Evolutionary conservation across 23 tunicate species (phyloP).

Genomic region (Diplosoma virens): DNA sequence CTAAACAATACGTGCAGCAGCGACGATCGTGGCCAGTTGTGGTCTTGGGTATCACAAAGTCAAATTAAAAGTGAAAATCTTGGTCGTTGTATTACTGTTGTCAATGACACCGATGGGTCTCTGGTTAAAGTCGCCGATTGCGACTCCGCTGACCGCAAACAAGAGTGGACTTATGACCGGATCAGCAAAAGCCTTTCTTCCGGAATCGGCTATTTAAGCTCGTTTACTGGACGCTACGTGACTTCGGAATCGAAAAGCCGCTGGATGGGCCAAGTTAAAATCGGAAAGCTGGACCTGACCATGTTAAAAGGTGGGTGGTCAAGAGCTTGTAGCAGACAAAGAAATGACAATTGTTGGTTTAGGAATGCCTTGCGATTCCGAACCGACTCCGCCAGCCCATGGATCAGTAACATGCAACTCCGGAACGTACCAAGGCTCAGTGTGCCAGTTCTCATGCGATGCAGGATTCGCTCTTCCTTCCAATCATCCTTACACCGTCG

Average conservation of each 20-base stretch:
- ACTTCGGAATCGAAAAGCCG: constrained; percentile 27
- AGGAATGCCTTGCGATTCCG: constrained; percentile 49
- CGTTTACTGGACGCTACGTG: constrained; percentile 10
- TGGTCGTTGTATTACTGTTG: constrained; percentile 48
- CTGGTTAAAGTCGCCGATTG: constrained; percentile 47
- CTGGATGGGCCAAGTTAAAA: constrained; percentile 66
- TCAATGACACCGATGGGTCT: constrained; percentile 2
- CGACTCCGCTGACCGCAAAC: constrained; percentile 33
- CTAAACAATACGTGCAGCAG: constrained; percentile 7
- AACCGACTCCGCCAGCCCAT: constrained; percentile 28
- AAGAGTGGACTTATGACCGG: constrained; percentile 44
- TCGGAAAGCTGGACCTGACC: constrained; percentile 48
- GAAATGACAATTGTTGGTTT: background rate
- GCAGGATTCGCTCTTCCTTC: constrained; percentile 53
- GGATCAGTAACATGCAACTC: constrained; percentile 56
- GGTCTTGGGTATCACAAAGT: constrained; percentile 74
- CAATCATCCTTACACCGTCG: constrained; percentile 14
- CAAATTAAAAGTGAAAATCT: constrained; percentile 36
- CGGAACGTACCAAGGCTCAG: constrained; percentile 52
- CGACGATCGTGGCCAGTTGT: constrained; percentile 38
- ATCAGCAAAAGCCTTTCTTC: background rate
- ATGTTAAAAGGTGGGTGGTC: constrained; percentile 56
- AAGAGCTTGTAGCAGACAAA: background rate
- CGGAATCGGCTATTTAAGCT: constrained; percentile 25
- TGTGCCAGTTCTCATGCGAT: constrained; percentile 71